A percentile compares a stretch with the other conserved stretches of the same genome.
These are phyloP conservation scores for Phoxinus phoxinus DNA, from an alignment of 2,113 vertebrate species.

Conservation along the genomic window DNA sequence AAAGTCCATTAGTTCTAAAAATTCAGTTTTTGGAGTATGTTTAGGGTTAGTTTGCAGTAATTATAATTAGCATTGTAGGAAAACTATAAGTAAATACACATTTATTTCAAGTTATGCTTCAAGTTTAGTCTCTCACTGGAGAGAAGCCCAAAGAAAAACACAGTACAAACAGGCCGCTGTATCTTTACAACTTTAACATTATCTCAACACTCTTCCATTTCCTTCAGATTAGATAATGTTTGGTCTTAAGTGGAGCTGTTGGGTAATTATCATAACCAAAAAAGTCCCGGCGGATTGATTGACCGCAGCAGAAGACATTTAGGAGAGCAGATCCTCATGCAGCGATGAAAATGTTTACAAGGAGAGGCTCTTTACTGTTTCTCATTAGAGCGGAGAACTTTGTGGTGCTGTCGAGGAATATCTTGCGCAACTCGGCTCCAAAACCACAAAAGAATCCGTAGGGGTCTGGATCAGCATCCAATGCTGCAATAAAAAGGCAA, in stretches of 20 bases:
- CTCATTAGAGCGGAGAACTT: conserved; percentile 30
- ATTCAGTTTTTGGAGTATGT: background rate
- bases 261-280: background rate
- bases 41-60: background rate
- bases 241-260: conserved; percentile 3
- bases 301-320: background rate
- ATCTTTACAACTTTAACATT: background rate
- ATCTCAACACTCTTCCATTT: conserved; percentile 24
- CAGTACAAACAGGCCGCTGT: background rate
- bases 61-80: background rate
- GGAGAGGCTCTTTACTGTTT: conserved; percentile 24
- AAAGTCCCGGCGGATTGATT: background rate
- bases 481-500: conserved; percentile 13
- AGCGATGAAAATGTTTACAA: background rate
- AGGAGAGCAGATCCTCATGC: background rate
- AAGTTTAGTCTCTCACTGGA: background rate
- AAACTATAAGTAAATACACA: background rate
- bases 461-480: conserved; percentile 10
- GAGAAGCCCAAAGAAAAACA: background rate
- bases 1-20: background rate
- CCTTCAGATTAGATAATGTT: conserved; percentile 33
- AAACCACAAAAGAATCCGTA: background rate
- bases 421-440: background rate
- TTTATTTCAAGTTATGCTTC: background rate
- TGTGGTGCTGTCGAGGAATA: conserved; percentile 23